Percentiles rank a stretch among this genome's conserved stretches.
Evolutionary conservation across 2,888 invertebrate species (phyloP).

Genomic region (Parnassius mnemosyne): DNA sequence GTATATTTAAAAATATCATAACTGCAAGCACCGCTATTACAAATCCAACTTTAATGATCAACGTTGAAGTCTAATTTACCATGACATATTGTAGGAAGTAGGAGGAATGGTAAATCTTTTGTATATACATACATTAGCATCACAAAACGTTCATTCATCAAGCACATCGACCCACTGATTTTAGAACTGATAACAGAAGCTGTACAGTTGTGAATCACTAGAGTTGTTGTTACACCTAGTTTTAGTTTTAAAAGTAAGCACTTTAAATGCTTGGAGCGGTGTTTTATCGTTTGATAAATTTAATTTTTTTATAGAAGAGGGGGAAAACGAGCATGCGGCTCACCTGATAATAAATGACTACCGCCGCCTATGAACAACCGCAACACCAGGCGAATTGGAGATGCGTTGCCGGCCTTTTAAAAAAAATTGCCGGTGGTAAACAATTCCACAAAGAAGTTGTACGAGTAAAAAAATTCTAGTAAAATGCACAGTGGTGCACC

Average conservation of each 20-base stretch:
- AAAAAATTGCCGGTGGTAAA: no score
- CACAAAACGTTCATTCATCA: conserved; percentile 78
- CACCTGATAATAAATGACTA: no score
- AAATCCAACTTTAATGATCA: conserved; percentile 6
- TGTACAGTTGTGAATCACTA: conserved; percentile 36
- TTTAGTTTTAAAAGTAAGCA: conserved; percentile 13
- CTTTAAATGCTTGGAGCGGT: no score
- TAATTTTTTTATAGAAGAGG: no score
- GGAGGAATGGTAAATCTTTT: conserved; percentile 3
- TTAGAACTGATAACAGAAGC: conserved; percentile 53
- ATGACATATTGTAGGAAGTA: conserved; percentile 26
- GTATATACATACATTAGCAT: conserved; percentile 57
- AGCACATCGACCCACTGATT: conserved; percentile 63
- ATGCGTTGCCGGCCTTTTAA: no score
- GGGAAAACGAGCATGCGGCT: no score
- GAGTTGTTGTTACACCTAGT: conserved; percentile 43
- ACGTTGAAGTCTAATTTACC: conserved; percentile 24
- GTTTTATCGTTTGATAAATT: no score
- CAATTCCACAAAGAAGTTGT: no score
- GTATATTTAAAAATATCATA: not conserved
- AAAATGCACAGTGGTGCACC: no score
- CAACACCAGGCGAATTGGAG: no score
- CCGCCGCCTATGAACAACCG: no score
- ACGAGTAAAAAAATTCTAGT: no score
- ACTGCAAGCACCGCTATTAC: not conserved